Evolutionary conservation across 2,797 vertebrate genomes (phyloP).

Genomic region (Lutjanus campechanus): DNA sequence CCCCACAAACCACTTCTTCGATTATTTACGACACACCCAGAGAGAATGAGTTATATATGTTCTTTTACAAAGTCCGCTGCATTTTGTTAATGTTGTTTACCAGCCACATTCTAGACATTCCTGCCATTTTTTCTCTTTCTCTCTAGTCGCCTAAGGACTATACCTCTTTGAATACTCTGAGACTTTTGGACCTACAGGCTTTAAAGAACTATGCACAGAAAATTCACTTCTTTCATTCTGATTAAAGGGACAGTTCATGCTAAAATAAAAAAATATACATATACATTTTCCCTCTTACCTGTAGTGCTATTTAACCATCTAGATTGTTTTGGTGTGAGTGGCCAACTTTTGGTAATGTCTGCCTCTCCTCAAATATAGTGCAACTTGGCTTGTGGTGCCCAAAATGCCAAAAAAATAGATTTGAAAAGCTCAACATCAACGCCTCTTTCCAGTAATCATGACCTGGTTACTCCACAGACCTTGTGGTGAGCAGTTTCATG

Average conservation of each 20-base stretch:
- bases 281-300: too few species aligned
- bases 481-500: too few species aligned
- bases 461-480: too few species aligned
- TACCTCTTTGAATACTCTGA: conserved; percentile 18
- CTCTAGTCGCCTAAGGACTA: conserved; percentile 11
- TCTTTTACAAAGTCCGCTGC: conserved; percentile 52
- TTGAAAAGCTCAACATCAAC: too few species aligned
- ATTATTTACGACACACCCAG: conserved; percentile 53
- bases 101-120: conserved; percentile 66
- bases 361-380: too few species aligned
- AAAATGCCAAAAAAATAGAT: too few species aligned
- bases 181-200: conserved; percentile 7
- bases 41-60: conserved; percentile 31
- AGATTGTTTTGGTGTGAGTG: too few species aligned
- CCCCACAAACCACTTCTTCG: conserved; percentile 43
- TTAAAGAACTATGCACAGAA: conserved; percentile 8
- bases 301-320: too few species aligned
- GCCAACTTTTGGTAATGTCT: too few species aligned
- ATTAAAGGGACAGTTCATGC: not conserved
- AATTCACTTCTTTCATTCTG: not conserved
- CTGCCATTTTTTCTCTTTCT: conserved; percentile 42
- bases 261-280: too few species aligned
- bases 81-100: conserved; percentile 62
- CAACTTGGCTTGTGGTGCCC: too few species aligned
- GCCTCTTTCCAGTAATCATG: too few species aligned